Evolutionary conservation across 2,797 vertebrate species (phyloP).

Genomic region (Jordanella pulchra): DNA sequence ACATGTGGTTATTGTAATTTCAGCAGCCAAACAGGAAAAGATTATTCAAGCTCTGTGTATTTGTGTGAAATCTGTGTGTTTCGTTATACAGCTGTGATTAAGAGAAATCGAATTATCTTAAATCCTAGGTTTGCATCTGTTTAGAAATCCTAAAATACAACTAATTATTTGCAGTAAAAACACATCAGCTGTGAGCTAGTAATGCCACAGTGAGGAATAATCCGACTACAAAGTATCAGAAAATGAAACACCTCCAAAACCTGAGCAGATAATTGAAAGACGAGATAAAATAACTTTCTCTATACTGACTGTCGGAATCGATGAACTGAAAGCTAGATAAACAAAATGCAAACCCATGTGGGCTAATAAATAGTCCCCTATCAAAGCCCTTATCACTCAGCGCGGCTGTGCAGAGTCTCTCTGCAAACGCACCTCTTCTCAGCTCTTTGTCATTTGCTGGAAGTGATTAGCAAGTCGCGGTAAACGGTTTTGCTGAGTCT

Average conservation of each 20-base stretch:
- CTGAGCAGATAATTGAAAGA: not conserved
- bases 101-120: not conserved
- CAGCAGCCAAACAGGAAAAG: not conserved
- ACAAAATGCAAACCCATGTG: slow-evolving; percentile 37
- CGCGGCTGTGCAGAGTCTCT: slow-evolving; percentile 13
- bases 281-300: not conserved
- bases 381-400: slow-evolving; percentile 38
- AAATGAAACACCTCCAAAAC: not conserved
- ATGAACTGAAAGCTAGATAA: slow-evolving; percentile 36
- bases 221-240: no score
- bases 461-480: slow-evolving; percentile 56
- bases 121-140: not conserved
- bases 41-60: not conserved
- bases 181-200: not conserved
- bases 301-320: slow-evolving; percentile 7
- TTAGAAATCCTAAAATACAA: not conserved
- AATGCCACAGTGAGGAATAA: not conserved
- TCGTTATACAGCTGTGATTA: not conserved
- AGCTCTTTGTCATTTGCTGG: slow-evolving; percentile 44
- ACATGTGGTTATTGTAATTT: not conserved
- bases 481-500: slow-evolving; percentile 47
- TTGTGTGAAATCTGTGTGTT: not conserved
- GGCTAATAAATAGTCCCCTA: slow-evolving; percentile 56
- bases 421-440: slow-evolving; percentile 21
- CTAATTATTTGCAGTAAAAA: not conserved